Evolutionary conservation across 2,888 invertebrate genomes (phyloP), one percentile per base, ranked within the genome.

Genomic region (Helleia helle): DNA sequence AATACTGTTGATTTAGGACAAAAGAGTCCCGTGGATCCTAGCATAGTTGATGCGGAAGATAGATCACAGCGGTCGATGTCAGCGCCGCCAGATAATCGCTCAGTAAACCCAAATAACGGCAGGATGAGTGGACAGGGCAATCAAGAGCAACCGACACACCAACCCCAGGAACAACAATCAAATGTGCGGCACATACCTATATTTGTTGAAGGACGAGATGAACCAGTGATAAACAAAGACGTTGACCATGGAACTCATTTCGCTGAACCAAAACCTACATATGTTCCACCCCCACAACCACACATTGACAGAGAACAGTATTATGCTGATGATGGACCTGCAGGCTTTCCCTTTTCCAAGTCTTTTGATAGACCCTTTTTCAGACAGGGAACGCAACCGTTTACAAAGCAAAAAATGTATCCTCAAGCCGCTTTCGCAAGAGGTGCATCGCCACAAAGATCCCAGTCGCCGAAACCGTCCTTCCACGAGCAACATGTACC

Each of bases 181-280:
- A 90, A 88, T 55, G 91, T 94, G 36, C 87, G 95, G 47, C 92
- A 93, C 59, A 95, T 95, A 71, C 95, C 95, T 13, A 95, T 95
- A 49, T 92, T 93, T 61, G 93, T 95, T 0, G 95, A 96, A 71
- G 94, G 94, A 4, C 86, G 94, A 39, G 92, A 93, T 55, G 91
- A 92, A 59, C 93, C 94, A 1, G 88, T 94, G 9, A 84, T 92
- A 41, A 90, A 91, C 47, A 90, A 88, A 60, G 81, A 86, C 44
- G 70, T 68, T n/a, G 85, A 81, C 37, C 73, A 71, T 52, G 64
- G 73, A 50, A 50, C 71, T 49, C 61, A 73, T 53, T 63, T 65
- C 51, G 59, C 62, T 22, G 76, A 75, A 6, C 44, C 86, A 36
- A 70, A 74, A 59, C 69, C 70, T 45, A 51, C 69, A 50, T 53